Evolutionary conservation across 2,888 invertebrate genomes (phyloP).

Genomic region (Bimastos eiseni): DNA sequence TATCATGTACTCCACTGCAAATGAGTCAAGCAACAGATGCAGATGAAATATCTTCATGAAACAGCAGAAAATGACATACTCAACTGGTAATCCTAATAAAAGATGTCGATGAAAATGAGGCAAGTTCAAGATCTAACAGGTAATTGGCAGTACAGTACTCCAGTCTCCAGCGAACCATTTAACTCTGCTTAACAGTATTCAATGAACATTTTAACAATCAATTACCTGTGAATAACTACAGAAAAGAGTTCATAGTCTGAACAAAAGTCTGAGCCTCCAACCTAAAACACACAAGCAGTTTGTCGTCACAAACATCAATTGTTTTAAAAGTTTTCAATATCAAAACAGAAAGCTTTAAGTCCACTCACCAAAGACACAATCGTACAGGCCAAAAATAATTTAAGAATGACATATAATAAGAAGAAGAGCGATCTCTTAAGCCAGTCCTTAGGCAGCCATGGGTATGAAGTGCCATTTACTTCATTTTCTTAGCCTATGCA

Average conservation of each 20-base stretch:
- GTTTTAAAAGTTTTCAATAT: too few species aligned
- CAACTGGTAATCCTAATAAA: neutral
- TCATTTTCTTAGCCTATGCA: too few species aligned
- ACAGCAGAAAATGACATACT: neutral
- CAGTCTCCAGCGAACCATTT: neutral
- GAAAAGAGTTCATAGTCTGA: constrained; percentile 61
- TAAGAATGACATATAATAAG: too few species aligned
- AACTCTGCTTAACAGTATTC: neutral
- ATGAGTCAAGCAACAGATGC: neutral
- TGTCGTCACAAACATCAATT: neutral
- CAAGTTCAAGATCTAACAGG: neutral
- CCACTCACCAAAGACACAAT: neutral
- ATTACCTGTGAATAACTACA: constrained; percentile 58
- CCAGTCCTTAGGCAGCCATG: too few species aligned
- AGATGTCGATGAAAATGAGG: neutral
- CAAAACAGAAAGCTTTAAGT: neutral
- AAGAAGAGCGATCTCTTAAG: too few species aligned
- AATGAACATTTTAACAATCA: neutral
- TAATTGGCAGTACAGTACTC: neutral
- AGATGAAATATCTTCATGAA: neutral
- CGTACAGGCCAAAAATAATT: neutral
- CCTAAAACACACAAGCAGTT: neutral
- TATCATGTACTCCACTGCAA: neutral
- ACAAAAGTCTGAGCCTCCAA: constrained; percentile 39
- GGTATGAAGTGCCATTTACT: too few species aligned